Evolutionary conservation across 1,140 invertebrate genomes (phyloP).

Genomic region (Diachasma alloeum): DNA sequence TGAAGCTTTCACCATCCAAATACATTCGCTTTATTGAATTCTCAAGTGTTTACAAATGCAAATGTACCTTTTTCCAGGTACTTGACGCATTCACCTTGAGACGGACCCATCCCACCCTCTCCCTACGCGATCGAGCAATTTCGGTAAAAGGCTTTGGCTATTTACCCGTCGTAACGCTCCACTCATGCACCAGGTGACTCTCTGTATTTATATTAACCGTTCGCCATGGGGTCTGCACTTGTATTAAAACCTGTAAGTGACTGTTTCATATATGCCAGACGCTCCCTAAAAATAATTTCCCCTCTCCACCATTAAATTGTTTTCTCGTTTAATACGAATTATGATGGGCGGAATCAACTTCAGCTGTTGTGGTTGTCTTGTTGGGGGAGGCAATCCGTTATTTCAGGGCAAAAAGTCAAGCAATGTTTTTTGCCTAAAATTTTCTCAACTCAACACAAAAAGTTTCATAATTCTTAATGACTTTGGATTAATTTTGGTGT

Average conservation of each 20-base stretch:
- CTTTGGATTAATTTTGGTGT: no score
- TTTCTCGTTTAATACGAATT: background rate
- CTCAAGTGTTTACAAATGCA: background rate
- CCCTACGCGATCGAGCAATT: conserved; percentile 43
- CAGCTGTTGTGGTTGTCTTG: background rate
- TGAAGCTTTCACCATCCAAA: background rate
- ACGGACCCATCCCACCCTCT: background rate
- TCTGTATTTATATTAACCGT: conserved; percentile 26
- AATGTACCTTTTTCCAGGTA: background rate
- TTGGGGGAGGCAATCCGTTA: background rate
- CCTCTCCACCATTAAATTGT: background rate
- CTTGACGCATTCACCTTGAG: background rate
- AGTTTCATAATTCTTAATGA: no score
- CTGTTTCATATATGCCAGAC: background rate
- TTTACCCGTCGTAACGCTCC: conserved; percentile 31
- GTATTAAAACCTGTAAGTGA: background rate
- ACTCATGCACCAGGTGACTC: conserved; percentile 43
- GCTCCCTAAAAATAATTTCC: background rate
- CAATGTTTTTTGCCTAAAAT: no score
- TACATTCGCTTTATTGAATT: background rate
- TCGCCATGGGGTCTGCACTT: background rate
- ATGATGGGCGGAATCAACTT: background rate
- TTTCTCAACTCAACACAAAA: no score
- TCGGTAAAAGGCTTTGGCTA: conserved; percentile 54
- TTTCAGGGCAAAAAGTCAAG: no score